A percentile compares a stretch with the other conserved stretches of the same genome.
These are phyloP conservation scores for Autographa pulchrina DNA, from an alignment of 2,888 invertebrate genomes.

Conservation along the genomic window DNA sequence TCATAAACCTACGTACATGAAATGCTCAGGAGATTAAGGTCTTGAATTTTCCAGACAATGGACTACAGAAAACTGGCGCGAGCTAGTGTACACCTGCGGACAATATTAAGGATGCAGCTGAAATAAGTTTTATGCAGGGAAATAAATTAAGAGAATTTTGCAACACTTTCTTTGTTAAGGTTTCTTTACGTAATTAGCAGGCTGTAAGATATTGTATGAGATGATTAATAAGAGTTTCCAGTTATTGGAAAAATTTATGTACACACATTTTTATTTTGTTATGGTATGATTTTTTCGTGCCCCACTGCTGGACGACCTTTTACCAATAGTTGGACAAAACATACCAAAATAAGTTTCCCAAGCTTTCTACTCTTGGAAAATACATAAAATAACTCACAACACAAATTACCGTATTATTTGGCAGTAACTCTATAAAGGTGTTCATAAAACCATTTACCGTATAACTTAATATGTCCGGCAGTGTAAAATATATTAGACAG, in stretches of 20 bases:
- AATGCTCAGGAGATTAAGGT: constrained; percentile 63
- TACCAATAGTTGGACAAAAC: too few species aligned
- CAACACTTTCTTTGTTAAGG: background rate
- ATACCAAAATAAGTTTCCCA: background rate
- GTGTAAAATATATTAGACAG: constrained; percentile 67
- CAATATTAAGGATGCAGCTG: constrained; percentile 28
- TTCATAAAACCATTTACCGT: constrained; percentile 23
- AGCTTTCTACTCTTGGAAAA: background rate
- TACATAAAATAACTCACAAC: background rate
- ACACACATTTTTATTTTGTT: too few species aligned
- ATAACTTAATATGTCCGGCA: constrained; percentile 47
- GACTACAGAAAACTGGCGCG: constrained; percentile 51
- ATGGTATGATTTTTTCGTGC: too few species aligned
- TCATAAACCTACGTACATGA: constrained; percentile 57
- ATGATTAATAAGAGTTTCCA: too few species aligned
- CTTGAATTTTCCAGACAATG: constrained; percentile 66
- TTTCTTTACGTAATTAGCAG: background rate
- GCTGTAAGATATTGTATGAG: background rate
- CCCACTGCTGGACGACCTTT: too few species aligned
- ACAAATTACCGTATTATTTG: background rate
- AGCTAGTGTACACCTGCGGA: constrained; percentile 42
- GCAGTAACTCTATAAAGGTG: constrained; percentile 3
- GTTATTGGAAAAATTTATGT: too few species aligned
- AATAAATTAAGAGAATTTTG: background rate
- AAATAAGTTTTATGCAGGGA: background rate